These are phyloP conservation scores for Troglohyphantes excavatus DNA, from an alignment of 2,888 invertebrate genomes.

Conservation along the genomic window DNA sequence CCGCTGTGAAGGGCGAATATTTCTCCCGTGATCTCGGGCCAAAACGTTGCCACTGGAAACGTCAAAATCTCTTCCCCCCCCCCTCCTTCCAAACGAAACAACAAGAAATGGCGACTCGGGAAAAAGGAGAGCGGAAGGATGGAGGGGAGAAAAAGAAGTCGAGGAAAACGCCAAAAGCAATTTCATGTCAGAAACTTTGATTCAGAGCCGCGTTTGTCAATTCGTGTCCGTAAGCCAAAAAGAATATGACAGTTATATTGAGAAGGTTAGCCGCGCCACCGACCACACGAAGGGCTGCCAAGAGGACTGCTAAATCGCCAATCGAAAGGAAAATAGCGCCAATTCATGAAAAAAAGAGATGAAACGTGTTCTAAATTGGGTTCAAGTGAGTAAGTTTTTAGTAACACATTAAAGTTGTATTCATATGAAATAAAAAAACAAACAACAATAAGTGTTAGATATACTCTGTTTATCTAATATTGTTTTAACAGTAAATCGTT, in stretches of 20 bases:
- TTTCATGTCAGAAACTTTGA: conserved; percentile 68
- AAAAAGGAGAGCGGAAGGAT: not conserved
- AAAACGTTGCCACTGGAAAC: conserved; percentile 56
- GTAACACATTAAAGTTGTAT: no score
- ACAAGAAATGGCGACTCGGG: conserved; percentile 10
- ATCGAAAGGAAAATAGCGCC: no score
- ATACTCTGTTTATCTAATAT: no score
- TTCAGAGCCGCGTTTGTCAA: conserved; percentile 67
- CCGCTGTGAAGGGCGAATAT: conserved; percentile 16
- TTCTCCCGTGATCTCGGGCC: conserved; percentile 38
- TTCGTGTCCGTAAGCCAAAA: conserved; percentile 71
- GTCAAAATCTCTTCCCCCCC: conserved; percentile 11
- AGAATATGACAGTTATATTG: conserved; percentile 74
- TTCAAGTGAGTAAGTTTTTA: no score
- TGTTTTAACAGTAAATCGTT: no score
- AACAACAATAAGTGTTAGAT: no score
- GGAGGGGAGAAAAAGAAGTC: not conserved
- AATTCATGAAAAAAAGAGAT: no score
- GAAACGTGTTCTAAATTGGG: no score
- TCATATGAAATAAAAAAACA: no score
- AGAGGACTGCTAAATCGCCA: no score
- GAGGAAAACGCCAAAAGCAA: conserved; percentile 49
- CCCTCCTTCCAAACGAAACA: conserved; percentile 1
- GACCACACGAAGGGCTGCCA: conserved; percentile 24
- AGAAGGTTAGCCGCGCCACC: conserved; percentile 64